A percentile compares a stretch with the other conserved stretches of the same genome.
phyloP scores from a whole-genome alignment of 1,140 invertebrate species.

The Ladona fulva region DNA sequence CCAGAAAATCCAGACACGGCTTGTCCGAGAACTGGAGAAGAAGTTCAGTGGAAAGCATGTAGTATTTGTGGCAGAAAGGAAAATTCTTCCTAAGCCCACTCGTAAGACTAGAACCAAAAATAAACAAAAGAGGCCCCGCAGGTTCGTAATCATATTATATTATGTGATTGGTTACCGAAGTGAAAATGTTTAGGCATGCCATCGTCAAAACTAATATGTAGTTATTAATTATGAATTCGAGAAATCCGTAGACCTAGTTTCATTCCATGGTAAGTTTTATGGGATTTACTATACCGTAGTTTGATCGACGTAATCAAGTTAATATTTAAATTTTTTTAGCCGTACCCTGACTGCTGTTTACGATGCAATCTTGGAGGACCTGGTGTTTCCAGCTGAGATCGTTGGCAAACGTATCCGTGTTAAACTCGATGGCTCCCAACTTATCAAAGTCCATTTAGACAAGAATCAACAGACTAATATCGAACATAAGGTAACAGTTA shows the following conservation, averaged over 20 bases:
- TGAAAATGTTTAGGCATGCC: too few species aligned
- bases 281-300: too few species aligned
- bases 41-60: slow-evolving; percentile 99
- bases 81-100: slow-evolving; percentile 96
- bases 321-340: slow-evolving; percentile 34
- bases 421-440: slow-evolving; percentile 87
- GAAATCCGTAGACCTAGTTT: too few species aligned
- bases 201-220: too few species aligned
- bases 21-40: slow-evolving; percentile 97
- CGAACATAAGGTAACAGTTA: slow-evolving; percentile 85
- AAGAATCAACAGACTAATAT: slow-evolving; percentile 98
- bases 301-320: too few species aligned
- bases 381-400: slow-evolving; percentile 98
- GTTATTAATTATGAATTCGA: too few species aligned
- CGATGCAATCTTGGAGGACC: slow-evolving; percentile 91
- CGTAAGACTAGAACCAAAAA: slow-evolving; percentile 87
- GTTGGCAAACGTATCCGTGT: slow-evolving; percentile 96
- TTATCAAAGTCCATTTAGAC: slow-evolving; percentile 98
- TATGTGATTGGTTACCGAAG: too few species aligned
- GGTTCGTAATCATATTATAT: slow-evolving; percentile 37
- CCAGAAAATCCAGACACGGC: slow-evolving; percentile 93
- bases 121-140: slow-evolving; percentile 96
- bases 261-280: too few species aligned
- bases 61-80: slow-evolving; percentile 94
- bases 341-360: slow-evolving; percentile 96